Evolutionary conservation across 2,113 vertebrate species (phyloP).

Genomic region (Meles meles): DNA sequence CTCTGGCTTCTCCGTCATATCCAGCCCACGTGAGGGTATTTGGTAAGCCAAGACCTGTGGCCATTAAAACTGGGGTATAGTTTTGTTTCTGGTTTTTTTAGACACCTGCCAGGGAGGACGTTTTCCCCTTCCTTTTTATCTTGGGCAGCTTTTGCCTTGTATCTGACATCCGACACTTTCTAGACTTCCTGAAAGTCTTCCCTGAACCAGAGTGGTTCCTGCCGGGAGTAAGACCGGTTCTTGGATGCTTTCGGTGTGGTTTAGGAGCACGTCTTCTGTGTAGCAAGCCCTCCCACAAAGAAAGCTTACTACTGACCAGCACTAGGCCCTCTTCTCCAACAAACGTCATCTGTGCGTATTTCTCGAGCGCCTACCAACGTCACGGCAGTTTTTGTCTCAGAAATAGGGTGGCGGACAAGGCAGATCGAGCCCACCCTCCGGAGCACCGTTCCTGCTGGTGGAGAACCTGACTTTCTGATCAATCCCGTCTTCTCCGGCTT

Average conservation of each 20-base stretch:
- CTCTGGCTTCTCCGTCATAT: neutral
- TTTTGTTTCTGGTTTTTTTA: neutral
- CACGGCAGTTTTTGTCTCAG: neutral
- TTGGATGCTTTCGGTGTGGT: neutral
- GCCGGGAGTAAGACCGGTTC: neutral
- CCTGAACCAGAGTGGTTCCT: neutral
- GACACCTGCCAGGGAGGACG: neutral
- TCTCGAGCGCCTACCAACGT: neutral
- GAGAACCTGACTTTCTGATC: neutral
- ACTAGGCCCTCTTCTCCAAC: neutral
- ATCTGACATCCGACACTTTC: neutral
- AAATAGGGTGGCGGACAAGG: neutral
- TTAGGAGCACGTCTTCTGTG: neutral
- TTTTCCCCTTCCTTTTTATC: slow-evolving; percentile 11
- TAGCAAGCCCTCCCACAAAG: neutral
- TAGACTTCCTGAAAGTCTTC: neutral
- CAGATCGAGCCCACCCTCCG: fast-evolving
- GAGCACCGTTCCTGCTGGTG: neutral
- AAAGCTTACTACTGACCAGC: neutral
- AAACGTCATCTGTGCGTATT: neutral
- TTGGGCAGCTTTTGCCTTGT: neutral
- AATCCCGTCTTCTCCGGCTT: neutral
- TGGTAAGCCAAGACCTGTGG: neutral
- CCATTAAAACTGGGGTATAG: neutral
- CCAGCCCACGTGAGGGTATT: neutral